Evolutionary conservation across 2,113 vertebrate genomes (phyloP).

Genomic region (Marmota flaviventris): DNA sequence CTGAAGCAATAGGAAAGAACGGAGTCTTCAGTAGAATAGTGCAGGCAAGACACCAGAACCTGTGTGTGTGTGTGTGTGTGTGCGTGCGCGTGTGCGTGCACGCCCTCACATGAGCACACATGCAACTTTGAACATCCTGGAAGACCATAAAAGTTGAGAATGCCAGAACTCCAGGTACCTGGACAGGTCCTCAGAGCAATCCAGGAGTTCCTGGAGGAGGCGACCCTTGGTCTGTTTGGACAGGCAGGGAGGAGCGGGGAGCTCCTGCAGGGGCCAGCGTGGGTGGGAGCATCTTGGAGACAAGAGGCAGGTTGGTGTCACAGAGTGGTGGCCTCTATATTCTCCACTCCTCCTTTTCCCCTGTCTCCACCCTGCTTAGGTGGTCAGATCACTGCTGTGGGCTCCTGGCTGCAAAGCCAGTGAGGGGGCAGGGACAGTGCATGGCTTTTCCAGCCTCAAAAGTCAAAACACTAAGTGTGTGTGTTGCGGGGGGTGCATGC

Average conservation of each 20-base stretch:
- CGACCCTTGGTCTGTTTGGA: no score
- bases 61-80: neutral
- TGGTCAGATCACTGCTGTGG: neutral
- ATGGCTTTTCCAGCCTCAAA: neutral
- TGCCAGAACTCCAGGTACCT: neutral
- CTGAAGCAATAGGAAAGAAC: neutral
- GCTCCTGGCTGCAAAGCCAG: neutral
- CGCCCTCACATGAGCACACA: no score
- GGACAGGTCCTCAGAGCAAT: neutral
- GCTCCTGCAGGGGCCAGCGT: neutral
- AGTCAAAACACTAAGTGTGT: neutral
- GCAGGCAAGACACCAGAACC: neutral
- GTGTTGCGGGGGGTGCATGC: neutral
- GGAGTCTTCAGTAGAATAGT: neutral
- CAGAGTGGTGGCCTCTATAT: fast-evolving
- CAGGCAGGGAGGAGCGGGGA: neutral
- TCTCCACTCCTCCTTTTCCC: neutral
- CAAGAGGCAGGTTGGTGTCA: neutral
- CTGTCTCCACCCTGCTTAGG: neutral
- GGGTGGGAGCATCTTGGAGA: neutral
- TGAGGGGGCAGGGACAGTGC: neutral
- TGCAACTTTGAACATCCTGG: neutral
- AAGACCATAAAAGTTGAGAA: neutral
- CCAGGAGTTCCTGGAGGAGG: neutral
- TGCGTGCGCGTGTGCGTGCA: fast-evolving